A percentile compares a stretch with the other conserved stretches of the same genome.
phyloP scores from a whole-genome alignment of 2,888 invertebrate genomes.

The Didymodactylos carnosus region DNA sequence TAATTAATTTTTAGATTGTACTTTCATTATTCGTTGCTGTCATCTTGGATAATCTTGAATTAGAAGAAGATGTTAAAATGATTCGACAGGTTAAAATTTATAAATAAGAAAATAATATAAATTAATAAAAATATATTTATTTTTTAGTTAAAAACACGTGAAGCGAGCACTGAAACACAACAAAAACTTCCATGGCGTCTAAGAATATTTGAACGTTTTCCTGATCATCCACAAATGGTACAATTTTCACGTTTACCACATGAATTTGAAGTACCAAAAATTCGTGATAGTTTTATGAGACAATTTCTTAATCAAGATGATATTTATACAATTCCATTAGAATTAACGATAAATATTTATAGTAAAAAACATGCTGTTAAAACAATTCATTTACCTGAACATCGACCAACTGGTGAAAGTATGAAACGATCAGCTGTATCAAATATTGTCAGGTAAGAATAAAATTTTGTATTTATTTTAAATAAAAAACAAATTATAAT shows the following conservation, averaged over 20 bases:
- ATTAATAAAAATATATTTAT: background rate
- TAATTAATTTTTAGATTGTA: slow-evolving; percentile 55
- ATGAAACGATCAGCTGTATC: background rate
- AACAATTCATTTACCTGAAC: background rate
- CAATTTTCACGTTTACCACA: slow-evolving; percentile 65
- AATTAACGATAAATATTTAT: background rate
- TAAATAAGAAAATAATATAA: background rate
- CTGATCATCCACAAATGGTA: slow-evolving; percentile 95
- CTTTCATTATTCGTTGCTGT: slow-evolving; percentile 98
- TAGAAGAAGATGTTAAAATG: slow-evolving; percentile 97
- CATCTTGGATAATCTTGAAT: slow-evolving; percentile 91
- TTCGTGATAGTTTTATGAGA: slow-evolving; percentile 92
- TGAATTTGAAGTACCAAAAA: slow-evolving; percentile 43
- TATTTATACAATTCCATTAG: background rate
- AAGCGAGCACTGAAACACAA: slow-evolving; percentile 92
- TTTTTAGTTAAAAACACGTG: slow-evolving; percentile 59
- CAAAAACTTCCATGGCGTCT: slow-evolving; percentile 78
- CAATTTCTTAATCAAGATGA: slow-evolving; percentile 71
- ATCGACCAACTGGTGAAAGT: background rate
- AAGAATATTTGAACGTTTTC: slow-evolving; percentile 89
- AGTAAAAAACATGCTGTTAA: background rate
- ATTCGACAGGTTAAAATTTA: slow-evolving; percentile 52
- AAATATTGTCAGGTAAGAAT: background rate
- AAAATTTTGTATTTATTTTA: too few relatives aligned
- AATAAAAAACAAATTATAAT: background rate